Conservation (phyloP, 2,797 vertebrate genomes). For the Dicrostonyx torquatus region DNA sequence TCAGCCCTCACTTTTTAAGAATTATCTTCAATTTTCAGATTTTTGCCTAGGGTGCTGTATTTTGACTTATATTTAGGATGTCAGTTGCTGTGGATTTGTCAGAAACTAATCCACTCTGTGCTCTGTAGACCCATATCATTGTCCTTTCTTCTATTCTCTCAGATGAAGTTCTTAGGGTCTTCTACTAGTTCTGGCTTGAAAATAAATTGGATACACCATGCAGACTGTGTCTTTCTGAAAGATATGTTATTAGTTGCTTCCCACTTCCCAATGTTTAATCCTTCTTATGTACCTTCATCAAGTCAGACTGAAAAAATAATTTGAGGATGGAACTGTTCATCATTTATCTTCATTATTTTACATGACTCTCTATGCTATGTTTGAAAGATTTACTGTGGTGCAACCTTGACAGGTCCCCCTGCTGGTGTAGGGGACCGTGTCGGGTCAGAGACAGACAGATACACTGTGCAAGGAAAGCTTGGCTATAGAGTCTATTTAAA, state of each 20-base stretch:
- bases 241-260: background rate
- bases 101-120: background rate
- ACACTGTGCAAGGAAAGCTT: too few species aligned
- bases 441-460: too few species aligned
- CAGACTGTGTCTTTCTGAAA: background rate
- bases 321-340: background rate
- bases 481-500: too few species aligned
- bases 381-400: too few species aligned
- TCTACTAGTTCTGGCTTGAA: background rate
- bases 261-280: background rate
- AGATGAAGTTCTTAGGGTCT: background rate
- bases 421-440: too few species aligned
- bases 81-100: background rate
- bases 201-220: background rate
- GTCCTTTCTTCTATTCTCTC: background rate
- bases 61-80: background rate
- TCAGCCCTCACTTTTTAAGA: background rate
- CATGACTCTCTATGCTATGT: background rate
- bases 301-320: background rate
- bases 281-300: background rate
- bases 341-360: background rate
- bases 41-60: too few species aligned
- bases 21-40: background rate
- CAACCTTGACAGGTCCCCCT: too few species aligned
- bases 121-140: background rate